phyloP scores from a whole-genome alignment of 2,888 invertebrate genomes.

The Drosophila kuntzei region DNA sequence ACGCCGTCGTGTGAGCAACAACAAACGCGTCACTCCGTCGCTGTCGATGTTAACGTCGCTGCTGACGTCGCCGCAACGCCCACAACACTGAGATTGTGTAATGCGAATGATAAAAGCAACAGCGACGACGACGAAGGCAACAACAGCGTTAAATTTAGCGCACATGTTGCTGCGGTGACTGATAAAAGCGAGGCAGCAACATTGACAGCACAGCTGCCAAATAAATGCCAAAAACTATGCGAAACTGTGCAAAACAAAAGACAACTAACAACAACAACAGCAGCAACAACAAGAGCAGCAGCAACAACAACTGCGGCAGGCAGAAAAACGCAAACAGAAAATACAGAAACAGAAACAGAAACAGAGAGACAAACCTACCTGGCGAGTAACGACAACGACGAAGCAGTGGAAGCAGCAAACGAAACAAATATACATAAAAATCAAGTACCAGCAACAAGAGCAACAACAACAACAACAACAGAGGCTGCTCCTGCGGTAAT shows the following conservation, averaged over 20 bases:
- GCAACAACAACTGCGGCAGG: slow-evolving; percentile 21
- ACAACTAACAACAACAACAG: slow-evolving; percentile 36
- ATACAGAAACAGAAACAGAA: slow-evolving; percentile 43
- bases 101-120: slow-evolving; percentile 69
- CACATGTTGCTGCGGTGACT: slow-evolving; percentile 43
- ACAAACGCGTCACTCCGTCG: slow-evolving; percentile 59
- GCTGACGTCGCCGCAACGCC: slow-evolving; percentile 66
- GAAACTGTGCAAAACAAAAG: slow-evolving; percentile 64
- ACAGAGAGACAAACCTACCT: slow-evolving; percentile 74
- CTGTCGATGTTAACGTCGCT: slow-evolving; percentile 44
- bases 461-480: slow-evolving; percentile 48
- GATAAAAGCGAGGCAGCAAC: slow-evolving; percentile 50
- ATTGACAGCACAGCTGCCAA: slow-evolving; percentile 53
- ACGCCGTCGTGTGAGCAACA: slow-evolving; percentile 80
- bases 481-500: slow-evolving; percentile 73
- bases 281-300: slow-evolving; percentile 25
- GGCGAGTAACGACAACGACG: slow-evolving; percentile 67
- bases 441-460: slow-evolving; percentile 72
- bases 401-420: slow-evolving; percentile 75
- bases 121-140: slow-evolving; percentile 33
- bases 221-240: slow-evolving; percentile 78
- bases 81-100: slow-evolving; percentile 75
- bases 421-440: slow-evolving; percentile 79
- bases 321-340: slow-evolving; percentile 34
- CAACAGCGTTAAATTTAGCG: slow-evolving; percentile 56